Conservation (phyloP, 2,888 invertebrate genomes). For the Notodonta ziczac region DNA sequence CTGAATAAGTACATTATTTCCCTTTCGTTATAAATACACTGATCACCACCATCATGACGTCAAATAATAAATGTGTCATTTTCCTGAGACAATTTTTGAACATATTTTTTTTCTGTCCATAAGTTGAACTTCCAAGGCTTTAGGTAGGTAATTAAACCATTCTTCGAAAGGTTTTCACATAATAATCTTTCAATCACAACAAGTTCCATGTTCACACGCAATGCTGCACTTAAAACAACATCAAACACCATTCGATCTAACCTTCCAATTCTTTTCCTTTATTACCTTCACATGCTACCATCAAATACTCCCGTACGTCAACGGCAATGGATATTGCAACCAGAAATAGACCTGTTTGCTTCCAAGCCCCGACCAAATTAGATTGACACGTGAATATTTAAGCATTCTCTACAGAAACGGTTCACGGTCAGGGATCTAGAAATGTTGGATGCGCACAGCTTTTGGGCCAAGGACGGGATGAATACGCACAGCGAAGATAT, state of each 20-base stretch:
- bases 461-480: slow-evolving; percentile 45
- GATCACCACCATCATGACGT: too few relatives aligned
- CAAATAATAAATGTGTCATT: too few relatives aligned
- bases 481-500: slow-evolving; percentile 28
- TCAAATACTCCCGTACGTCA: slow-evolving; percentile 24
- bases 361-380: slow-evolving; percentile 27
- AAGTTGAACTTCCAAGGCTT: too few relatives aligned
- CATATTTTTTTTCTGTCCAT: too few relatives aligned
- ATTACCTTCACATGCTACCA: slow-evolving; percentile 6
- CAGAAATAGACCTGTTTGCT: slow-evolving; percentile 44
- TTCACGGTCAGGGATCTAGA: slow-evolving; percentile 25
- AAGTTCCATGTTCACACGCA: slow-evolving; percentile 4
- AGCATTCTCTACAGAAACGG: slow-evolving; percentile 16
- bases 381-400: slow-evolving; percentile 30
- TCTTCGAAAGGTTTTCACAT: too few relatives aligned
- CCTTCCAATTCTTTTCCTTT: slow-evolving; percentile 4
- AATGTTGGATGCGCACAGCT: slow-evolving; percentile 30
- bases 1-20: too few relatives aligned
- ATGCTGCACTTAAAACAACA: neutral
- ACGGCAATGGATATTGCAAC: slow-evolving; percentile 35
- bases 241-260: neutral
- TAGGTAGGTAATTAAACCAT: too few relatives aligned
- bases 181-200: neutral
- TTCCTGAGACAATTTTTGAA: too few relatives aligned
- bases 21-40: too few relatives aligned